Conservation (phyloP, 2,113 vertebrate species). For the Mastomys natalensis region DNA sequence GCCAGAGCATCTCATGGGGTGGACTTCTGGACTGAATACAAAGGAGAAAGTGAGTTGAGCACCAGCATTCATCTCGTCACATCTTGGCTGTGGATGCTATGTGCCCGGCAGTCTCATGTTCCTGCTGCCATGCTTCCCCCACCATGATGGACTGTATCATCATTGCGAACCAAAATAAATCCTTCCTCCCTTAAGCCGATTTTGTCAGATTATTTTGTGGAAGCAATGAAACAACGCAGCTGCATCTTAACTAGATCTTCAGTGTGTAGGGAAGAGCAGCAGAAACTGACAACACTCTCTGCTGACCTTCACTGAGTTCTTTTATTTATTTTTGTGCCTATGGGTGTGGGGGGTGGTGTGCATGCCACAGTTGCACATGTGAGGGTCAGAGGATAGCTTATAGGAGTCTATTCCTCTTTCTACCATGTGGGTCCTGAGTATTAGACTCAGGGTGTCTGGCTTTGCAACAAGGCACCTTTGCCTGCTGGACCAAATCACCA, state of each 20-base stretch:
- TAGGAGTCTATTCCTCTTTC: not conserved
- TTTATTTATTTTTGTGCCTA: not conserved
- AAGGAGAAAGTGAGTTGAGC: not conserved
- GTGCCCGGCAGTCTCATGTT: not conserved
- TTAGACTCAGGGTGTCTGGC: not conserved
- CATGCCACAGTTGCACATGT: not conserved
- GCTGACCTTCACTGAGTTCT: too few relatives aligned
- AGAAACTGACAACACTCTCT: too few relatives aligned
- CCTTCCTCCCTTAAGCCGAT: too few relatives aligned
- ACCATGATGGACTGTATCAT: not conserved
- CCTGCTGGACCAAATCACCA: not conserved
- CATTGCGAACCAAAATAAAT: not conserved
- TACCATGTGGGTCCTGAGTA: not conserved
- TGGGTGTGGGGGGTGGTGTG: not conserved
- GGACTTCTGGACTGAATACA: not conserved
- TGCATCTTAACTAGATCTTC: not conserved
- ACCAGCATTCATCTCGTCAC: too few relatives aligned
- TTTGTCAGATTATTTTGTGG: not conserved
- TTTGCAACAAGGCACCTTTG: not conserved
- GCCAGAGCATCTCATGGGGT: too few relatives aligned
- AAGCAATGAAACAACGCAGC: not conserved
- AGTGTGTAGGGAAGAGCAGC: not conserved
- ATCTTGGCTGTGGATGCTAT: not conserved
- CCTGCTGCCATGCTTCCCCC: not conserved
- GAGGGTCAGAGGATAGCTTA: not conserved